These are phyloP conservation scores for Narcine bancroftii DNA, from an alignment of 2,113 vertebrate species.

Conservation along the genomic window DNA sequence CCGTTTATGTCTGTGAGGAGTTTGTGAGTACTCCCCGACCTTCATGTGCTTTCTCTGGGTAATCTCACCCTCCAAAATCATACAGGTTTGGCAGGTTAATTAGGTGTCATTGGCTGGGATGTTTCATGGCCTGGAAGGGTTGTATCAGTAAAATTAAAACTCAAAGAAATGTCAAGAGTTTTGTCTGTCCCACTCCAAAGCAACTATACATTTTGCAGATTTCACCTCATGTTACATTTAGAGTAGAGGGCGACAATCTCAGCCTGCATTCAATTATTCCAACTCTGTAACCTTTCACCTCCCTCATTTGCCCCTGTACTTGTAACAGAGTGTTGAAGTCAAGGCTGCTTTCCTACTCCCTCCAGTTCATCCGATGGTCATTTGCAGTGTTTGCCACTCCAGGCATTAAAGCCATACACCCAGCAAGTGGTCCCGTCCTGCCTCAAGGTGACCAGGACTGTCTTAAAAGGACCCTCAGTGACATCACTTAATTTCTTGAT, in stretches of 20 bases:
- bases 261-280: background rate
- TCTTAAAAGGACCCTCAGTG: background rate
- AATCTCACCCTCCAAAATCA: too few species aligned
- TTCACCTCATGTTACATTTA: background rate
- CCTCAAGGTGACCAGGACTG: background rate
- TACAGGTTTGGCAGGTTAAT: too few species aligned
- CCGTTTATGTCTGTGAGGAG: too few species aligned
- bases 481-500: background rate
- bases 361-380: too few species aligned
- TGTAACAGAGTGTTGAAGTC: background rate
- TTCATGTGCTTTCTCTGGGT: too few species aligned
- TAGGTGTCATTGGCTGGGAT: too few species aligned
- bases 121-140: too few species aligned
- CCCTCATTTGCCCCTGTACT: background rate
- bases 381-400: background rate
- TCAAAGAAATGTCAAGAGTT: background rate
- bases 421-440: background rate
- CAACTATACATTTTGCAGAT: background rate
- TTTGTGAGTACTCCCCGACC: too few species aligned
- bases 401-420: background rate
- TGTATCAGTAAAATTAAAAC: too few species aligned
- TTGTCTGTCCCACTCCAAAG: background rate
- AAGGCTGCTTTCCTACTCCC: too few species aligned
- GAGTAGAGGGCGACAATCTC: background rate
- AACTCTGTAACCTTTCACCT: background rate